Percentiles rank a stretch among this genome's conserved stretches.
phyloP scores from a whole-genome alignment of 2,113 vertebrate genomes.

The Gymnobelideus leadbeateri region DNA sequence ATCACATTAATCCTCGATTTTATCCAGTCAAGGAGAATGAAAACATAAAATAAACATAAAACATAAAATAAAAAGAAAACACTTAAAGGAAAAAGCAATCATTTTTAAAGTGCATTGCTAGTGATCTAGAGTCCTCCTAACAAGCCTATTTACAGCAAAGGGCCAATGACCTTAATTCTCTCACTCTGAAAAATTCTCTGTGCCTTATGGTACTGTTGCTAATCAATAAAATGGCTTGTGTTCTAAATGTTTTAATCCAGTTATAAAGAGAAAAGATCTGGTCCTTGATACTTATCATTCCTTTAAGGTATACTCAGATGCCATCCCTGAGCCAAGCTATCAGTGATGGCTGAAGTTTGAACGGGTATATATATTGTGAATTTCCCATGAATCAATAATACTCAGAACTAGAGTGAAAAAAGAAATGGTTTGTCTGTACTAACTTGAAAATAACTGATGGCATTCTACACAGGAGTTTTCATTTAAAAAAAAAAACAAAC shows the following conservation, averaged over 20 bases:
- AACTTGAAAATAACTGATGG: slow-evolving; percentile 62
- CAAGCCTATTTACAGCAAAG: slow-evolving; percentile 47
- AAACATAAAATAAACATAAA: neutral
- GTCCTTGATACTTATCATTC: slow-evolving; percentile 48
- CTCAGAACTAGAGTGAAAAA: slow-evolving; percentile 49
- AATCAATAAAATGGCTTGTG: slow-evolving; percentile 53
- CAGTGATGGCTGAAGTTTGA: slow-evolving; percentile 51
- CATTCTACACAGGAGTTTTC: slow-evolving; percentile 60
- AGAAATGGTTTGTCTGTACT: slow-evolving; percentile 56
- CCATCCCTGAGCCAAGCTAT: slow-evolving; percentile 36
- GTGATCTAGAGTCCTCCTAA: slow-evolving; percentile 44
- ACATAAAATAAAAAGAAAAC: neutral
- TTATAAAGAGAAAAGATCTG: slow-evolving; percentile 50
- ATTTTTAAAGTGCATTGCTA: slow-evolving; percentile 33
- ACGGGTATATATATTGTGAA: slow-evolving; percentile 49
- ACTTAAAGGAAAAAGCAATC: slow-evolving; percentile 16
- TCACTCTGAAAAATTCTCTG: slow-evolving; percentile 25
- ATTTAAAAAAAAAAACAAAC: slow-evolving; percentile 49
- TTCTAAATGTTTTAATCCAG: slow-evolving; percentile 18
- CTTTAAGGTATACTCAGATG: slow-evolving; percentile 50
- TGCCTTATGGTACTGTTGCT: slow-evolving; percentile 47
- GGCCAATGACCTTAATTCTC: slow-evolving; percentile 44
- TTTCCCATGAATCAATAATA: slow-evolving; percentile 58
- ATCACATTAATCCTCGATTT: neutral
- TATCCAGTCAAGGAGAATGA: neutral